These are phyloP conservation scores for Erinaceus europaeus DNA, from an alignment of 2,113 vertebrate genomes.

Conservation along the genomic window DNA sequence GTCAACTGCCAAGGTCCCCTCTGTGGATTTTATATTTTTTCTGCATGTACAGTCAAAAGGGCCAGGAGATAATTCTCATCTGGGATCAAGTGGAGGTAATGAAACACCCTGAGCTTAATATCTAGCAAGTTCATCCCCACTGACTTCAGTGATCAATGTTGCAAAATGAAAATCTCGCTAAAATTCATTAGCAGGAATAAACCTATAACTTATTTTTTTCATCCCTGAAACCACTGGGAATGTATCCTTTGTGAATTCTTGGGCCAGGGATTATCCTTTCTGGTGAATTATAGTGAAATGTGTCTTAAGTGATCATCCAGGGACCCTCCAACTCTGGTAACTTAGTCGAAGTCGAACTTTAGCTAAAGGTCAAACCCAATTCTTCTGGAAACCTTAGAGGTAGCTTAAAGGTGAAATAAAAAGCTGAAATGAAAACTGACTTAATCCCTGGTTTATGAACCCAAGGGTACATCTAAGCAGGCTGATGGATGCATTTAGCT, in stretches of 20 bases:
- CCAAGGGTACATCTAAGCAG: conserved; percentile 5
- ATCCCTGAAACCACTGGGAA: background rate
- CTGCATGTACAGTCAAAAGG: background rate
- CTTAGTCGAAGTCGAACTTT: conserved; percentile 73
- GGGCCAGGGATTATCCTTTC: conserved; percentile 55
- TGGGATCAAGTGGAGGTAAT: background rate
- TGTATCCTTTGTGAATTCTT: conserved; percentile 43
- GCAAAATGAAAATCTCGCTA: conserved; percentile 53
- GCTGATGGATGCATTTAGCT: background rate
- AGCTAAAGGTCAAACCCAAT: conserved; percentile 75
- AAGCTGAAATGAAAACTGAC: conserved; percentile 62
- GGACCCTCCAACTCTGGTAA: conserved; percentile 58
- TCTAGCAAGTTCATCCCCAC: background rate
- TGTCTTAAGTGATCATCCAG: conserved; percentile 56
- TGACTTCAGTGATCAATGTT: background rate
- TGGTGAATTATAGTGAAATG: conserved; percentile 62
- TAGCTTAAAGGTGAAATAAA: conserved; percentile 75
- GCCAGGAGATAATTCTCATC: background rate
- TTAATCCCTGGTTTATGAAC: conserved; percentile 71
- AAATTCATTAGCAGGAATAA: conserved; percentile 50
- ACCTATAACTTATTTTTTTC: conserved; percentile 28
- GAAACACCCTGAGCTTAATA: background rate
- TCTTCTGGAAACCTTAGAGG: conserved; percentile 67
- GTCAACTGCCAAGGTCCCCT: background rate
- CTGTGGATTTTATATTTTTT: background rate